phyloP scores from a whole-genome alignment of 2,888 invertebrate genomes.

The Hypena proboscidalis region DNA sequence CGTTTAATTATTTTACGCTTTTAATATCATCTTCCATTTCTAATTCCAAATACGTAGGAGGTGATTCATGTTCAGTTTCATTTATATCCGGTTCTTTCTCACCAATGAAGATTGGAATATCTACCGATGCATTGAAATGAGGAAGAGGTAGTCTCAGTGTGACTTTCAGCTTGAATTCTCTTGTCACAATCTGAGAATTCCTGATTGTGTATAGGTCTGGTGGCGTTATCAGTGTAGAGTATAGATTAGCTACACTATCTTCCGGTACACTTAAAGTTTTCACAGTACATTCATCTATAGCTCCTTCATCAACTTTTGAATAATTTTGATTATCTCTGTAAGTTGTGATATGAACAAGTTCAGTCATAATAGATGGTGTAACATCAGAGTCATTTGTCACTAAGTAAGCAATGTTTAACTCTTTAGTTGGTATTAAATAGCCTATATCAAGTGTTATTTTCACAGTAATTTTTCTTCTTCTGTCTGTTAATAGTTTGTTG shows the following conservation, averaged over 20 bases:
- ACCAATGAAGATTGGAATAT: conserved; percentile 27
- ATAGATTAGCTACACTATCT: conserved; percentile 9
- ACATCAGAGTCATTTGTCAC: conserved; percentile 3
- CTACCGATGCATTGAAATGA: conserved; percentile 18
- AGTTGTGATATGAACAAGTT: conserved; percentile 1
- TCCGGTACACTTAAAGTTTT: neutral
- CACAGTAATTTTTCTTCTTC: neutral
- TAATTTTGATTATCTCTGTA: conserved; percentile 2
- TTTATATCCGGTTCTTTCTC: conserved; percentile 7
- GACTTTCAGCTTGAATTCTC: conserved; percentile 24
- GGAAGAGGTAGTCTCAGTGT: conserved; percentile 25
- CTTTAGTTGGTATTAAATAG: conserved; percentile 2
- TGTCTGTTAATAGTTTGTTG: neutral
- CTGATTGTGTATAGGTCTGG: conserved; percentile 18
- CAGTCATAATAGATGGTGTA: neutral
- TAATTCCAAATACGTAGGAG: conserved; percentile 3
- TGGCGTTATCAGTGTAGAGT: neutral
- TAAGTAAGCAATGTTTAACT: neutral
- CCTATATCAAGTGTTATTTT: neutral
- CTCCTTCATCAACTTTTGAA: neutral
- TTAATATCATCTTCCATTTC: neutral
- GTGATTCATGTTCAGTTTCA: too few relatives aligned
- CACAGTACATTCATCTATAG: conserved; percentile 1
- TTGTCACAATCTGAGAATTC: conserved; percentile 21
- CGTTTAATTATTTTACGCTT: neutral